These are phyloP conservation scores for Thereva nobilitata DNA, from an alignment of 2,888 invertebrate species.

Conservation along the genomic window DNA sequence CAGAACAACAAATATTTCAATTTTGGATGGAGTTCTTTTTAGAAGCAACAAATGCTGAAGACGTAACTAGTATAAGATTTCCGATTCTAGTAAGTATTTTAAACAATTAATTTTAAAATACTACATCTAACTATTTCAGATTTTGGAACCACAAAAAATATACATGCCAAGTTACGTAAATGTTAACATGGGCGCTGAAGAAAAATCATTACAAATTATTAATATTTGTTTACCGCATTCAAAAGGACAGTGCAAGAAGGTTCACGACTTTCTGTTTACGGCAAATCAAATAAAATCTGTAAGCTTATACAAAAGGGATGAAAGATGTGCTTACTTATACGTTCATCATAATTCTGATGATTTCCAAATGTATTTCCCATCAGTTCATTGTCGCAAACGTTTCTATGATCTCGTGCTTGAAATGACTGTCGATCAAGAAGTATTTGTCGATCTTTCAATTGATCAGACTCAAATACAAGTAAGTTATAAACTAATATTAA, in stretches of 20 bases:
- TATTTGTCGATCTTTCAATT: constrained; percentile 73
- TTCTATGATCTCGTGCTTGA: constrained; percentile 85
- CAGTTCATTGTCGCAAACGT: constrained; percentile 78
- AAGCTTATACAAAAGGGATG: constrained; percentile 94
- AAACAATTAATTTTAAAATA: neutral
- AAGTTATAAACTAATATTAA: constrained; percentile 32
- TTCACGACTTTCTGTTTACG: constrained; percentile 93
- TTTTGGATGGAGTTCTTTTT: constrained; percentile 99
- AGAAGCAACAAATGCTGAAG: constrained; percentile 84
- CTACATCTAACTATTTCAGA: constrained; percentile 56
- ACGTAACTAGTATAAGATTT: constrained; percentile 83
- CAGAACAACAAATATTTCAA: constrained; percentile 87
- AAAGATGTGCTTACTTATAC: constrained; percentile 93
- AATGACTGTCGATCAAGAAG: constrained; percentile 85
- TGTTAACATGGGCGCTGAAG: constrained; percentile 91
- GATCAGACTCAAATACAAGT: constrained; percentile 77
- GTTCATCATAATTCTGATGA: constrained; percentile 98
- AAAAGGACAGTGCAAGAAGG: constrained; percentile 77
- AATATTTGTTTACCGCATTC: constrained; percentile 83
- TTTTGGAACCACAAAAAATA: constrained; percentile 89
- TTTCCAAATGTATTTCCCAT: constrained; percentile 97
- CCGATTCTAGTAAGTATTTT: constrained; percentile 62
- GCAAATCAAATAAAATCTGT: constrained; percentile 65
- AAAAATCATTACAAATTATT: constrained; percentile 86
- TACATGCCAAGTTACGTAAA: constrained; percentile 95